A percentile compares a stretch with the other conserved stretches of the same genome.
Conservation (phyloP, 2,797 vertebrate genomes). For the Sphenopsis melanotis region DNA sequence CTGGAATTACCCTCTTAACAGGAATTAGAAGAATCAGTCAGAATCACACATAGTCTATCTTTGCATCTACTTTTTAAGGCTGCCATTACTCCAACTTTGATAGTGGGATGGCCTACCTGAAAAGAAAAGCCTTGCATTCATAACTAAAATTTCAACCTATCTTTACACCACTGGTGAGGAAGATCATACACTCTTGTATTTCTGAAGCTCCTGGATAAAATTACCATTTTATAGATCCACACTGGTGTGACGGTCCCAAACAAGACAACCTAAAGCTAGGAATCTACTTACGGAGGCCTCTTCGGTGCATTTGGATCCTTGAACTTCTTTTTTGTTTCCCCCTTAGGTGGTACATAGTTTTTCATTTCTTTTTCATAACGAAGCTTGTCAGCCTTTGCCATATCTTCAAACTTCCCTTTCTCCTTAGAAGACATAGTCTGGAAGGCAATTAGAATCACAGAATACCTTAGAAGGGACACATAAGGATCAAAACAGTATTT, state of each 20-base stretch:
- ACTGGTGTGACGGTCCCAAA: accelerated
- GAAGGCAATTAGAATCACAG: background rate
- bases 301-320: constrained; percentile 98
- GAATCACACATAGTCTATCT: accelerated
- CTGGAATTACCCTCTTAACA: background rate
- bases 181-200: accelerated
- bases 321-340: constrained; percentile 92
- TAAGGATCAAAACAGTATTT: background rate
- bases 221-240: background rate
- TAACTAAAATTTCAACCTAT: background rate
- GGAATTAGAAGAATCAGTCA: background rate
- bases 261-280: background rate
- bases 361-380: constrained; percentile 98
- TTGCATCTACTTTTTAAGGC: background rate
- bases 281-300: constrained; percentile 90
- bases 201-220: background rate
- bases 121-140: background rate
- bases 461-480: background rate
- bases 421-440: constrained; percentile 96
- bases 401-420: constrained; percentile 95
- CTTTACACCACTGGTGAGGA: background rate
- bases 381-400: constrained; percentile 93
- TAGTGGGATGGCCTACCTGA: too few species aligned
- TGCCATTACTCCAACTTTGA: background rate
- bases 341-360: constrained; percentile 91